Base-by-base conservation (phyloP, 2,888 invertebrate genomes). In the Drosophila emarginata region DNA sequence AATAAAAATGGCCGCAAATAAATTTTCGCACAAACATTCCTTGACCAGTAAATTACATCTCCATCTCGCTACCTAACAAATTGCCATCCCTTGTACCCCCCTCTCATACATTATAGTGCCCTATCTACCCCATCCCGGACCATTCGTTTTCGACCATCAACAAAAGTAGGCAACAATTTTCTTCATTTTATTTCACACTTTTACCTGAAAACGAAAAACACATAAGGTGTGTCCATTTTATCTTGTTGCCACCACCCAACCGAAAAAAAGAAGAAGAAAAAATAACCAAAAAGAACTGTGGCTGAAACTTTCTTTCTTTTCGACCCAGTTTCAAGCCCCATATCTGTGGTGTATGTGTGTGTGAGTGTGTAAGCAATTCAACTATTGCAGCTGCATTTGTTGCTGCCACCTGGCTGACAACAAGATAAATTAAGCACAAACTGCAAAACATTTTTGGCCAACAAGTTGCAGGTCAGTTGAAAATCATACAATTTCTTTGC, bases 161-260 rank as follows among this genome's bases (percentile, higher is more conserved):
- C 58, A 21, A 75, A 79, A 85, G 71, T 76, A 79, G 78, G 80
- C 78, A 77, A 79, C 78, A 75, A 82, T 85, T 83, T 84, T 76
- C 83, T 74, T 74, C 79, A 87, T 68, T 87, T 84, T 87, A 82
- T 82, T 87, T 82, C 85, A 82, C 83, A 85, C 82, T 73, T 70
- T 62, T n/a, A 62, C 62, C 14, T 61, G 53, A 61, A 82, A 67
- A 67, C 66, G 65, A 72, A 66, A 57, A 60, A 67, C 74, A 86
- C 76, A 81, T 70, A 84, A 80, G 84, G 84, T 76, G 77, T 82
- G 87, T 85, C 85, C 82, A 76, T 77, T 82, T 87, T 82, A 84
- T 82, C 81, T 83, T 73, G 67, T 73, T 72, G 72, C 60, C 67
- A 71, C 52, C 54, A 54, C 54, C 54, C 32, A 15, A 32, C 72